Evolutionary conservation across 2,113 vertebrate genomes (phyloP), one percentile per base, ranked within the genome.

Genomic region (Apodemus speciosus): DNA sequence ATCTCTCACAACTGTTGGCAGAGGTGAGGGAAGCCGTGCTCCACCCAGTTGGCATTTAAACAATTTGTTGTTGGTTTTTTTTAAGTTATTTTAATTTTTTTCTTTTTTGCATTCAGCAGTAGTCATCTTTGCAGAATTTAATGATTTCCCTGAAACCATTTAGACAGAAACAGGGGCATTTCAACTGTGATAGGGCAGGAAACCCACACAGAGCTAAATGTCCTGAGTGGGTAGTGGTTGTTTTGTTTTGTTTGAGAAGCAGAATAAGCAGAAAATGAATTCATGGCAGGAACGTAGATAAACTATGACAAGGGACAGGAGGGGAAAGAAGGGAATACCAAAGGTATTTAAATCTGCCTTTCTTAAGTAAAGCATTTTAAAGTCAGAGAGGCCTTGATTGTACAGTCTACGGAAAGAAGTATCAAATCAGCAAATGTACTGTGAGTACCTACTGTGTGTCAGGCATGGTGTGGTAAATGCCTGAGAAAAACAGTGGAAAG

Each of bases 111-210:
- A 89, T 86, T 58, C 76, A 75, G 43, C 43, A 46, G 43, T 46
- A 46, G 32, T 95, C 81, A 95, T 72, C 56, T 88, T 56, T 90
- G 89, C 56, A 76, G 66, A 85, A 90, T 96, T 77, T 71, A 94
- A 88, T 91, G 27, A 32, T 49, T 32, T 68, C 35, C 49, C 40
- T 35, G 6, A 85, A 85, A 85, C 43, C 49, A 40, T 85, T 68
- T 66, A 15, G 60, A 32, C 6, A 51, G 83, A 85, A 16, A 68
- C 62, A 49, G 43, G 18, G 13, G 9, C 30, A 85, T 85, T 66
- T 85, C 27, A 66, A 7, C 30, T 46, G 35, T 66, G 38, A 66
- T 23, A 49, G 30, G 40, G 30, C 43, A n/a, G 83, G 60, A 68
- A 85, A 13, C 25, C 27, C 38, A 46, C 43, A 85, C 62, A 51